Percentiles rank a stretch among this genome's conserved stretches.
Evolutionary conservation across 2,113 vertebrate genomes (phyloP).

Genomic region (Tauraco erythrolophus): DNA sequence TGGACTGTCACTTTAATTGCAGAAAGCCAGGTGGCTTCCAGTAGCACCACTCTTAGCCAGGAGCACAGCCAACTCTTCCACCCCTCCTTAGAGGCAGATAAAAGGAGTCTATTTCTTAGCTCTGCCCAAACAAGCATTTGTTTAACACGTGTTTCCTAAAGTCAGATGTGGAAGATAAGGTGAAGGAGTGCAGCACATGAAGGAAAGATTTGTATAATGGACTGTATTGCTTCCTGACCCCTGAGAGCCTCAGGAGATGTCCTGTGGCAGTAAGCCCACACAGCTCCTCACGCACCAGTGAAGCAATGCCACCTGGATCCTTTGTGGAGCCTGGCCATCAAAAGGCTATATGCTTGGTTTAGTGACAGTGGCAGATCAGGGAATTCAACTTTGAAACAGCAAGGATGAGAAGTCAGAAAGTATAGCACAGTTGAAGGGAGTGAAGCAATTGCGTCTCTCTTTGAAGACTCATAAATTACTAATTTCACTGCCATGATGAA

Average conservation of each 20-base stretch:
- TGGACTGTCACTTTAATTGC: not conserved
- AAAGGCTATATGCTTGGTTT: not conserved
- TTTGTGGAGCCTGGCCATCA: not conserved
- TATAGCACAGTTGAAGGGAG: not conserved
- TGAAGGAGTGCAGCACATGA: not conserved
- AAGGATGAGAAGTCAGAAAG: not conserved
- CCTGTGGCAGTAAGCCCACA: not conserved
- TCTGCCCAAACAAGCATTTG: not conserved
- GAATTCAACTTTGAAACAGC: not conserved
- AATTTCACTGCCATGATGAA: not conserved
- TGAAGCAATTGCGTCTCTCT: not conserved
- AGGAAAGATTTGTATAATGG: not conserved
- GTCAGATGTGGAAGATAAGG: not conserved
- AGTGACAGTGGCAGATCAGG: not conserved
- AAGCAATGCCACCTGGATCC: not conserved
- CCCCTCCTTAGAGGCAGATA: not conserved
- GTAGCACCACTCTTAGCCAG: not conserved
- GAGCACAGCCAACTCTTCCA: not conserved
- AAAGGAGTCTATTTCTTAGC: not conserved
- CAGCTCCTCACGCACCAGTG: not conserved
- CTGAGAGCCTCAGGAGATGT: accelerated
- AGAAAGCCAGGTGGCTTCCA: not conserved
- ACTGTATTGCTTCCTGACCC: not conserved
- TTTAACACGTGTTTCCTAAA: not conserved
- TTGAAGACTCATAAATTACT: not conserved